Percentiles rank a stretch among this genome's conserved stretches.
phyloP scores from a whole-genome alignment of 2,797 vertebrate species.

The Labeo calbasu region DNA sequence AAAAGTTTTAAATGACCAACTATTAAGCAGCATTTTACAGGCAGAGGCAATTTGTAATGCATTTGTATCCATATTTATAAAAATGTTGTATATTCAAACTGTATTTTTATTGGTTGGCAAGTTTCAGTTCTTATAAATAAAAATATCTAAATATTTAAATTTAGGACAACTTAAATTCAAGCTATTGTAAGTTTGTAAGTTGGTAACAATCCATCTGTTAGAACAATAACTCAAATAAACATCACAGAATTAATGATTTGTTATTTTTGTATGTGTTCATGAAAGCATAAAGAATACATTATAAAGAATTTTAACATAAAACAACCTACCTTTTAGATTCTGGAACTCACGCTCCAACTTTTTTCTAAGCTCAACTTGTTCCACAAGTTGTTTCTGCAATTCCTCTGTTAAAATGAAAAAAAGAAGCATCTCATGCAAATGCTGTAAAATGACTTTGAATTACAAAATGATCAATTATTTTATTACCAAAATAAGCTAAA shows the following conservation, averaged over 20 bases:
- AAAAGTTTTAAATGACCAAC: not conserved
- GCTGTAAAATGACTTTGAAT: not conserved
- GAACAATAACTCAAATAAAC: not conserved
- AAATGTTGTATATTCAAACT: not conserved
- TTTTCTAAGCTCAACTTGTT: constrained; percentile 96
- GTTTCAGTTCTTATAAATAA: not conserved
- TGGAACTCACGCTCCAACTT: constrained; percentile 97
- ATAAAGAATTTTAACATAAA: not conserved
- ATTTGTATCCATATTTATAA: not conserved
- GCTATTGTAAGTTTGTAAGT: not conserved
- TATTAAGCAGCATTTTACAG: not conserved
- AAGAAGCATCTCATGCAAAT: constrained; percentile 24
- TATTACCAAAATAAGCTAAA: not conserved
- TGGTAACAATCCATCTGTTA: not conserved
- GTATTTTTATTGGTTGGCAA: not conserved
- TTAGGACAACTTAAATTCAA: not conserved
- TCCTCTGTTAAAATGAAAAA: constrained; percentile 82
- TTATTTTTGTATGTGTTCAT: not conserved
- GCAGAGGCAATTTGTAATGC: not conserved
- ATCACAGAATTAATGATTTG: not conserved
- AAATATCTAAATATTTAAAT: not conserved
- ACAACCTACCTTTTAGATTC: constrained; percentile 90
- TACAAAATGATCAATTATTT: not conserved
- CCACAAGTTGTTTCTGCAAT: constrained; percentile 93
- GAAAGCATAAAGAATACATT: not conserved